Conservation (phyloP, 2,797 vertebrate genomes). For the Cryptoprocta ferox region DNA sequence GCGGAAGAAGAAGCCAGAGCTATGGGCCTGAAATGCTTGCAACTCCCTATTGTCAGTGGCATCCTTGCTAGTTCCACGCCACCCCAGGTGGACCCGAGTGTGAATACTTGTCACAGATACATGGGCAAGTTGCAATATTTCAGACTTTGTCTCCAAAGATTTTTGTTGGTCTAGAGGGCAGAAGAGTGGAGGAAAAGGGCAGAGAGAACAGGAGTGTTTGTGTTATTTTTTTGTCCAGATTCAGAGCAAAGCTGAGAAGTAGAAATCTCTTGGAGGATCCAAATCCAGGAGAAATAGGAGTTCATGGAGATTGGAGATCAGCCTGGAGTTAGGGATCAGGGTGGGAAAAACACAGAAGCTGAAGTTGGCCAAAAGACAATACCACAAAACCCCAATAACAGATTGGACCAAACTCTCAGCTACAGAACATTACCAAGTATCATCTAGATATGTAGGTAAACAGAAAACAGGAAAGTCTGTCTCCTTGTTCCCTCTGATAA, state of each 20-base stretch:
- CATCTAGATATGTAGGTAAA: neutral
- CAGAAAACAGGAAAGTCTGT: neutral
- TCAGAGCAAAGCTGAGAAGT: neutral
- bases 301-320: neutral
- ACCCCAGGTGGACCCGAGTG: rapidly evolving
- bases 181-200: neutral
- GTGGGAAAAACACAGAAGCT: neutral
- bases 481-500: neutral
- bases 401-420: neutral
- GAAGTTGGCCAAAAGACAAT: neutral
- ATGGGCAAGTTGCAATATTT: neutral
- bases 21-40: neutral
- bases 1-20: neutral
- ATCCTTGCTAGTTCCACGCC: rapidly evolving
- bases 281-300: neutral
- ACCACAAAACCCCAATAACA: neutral
- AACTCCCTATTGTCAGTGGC: neutral
- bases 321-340: neutral
- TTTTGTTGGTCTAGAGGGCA: neutral
- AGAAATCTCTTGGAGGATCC: neutral
- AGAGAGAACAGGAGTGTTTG: neutral
- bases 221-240: neutral
- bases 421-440: neutral
- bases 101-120: neutral
- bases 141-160: neutral